Evolutionary conservation across 2,888 invertebrate species (phyloP).

Genomic region (Mythimna loreyi): DNA sequence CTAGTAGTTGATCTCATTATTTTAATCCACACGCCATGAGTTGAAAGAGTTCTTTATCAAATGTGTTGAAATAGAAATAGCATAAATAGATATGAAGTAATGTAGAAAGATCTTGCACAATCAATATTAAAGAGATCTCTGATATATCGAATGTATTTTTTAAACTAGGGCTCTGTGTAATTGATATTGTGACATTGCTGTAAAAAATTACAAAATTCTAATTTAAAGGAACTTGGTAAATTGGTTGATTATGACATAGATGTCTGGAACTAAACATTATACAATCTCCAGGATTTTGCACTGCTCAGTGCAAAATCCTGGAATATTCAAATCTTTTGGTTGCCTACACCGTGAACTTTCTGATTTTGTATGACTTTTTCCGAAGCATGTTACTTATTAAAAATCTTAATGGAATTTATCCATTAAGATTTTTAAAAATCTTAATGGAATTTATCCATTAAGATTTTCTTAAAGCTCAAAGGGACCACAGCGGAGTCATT

Average conservation of each 20-base stretch:
- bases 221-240: background rate
- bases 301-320: background rate
- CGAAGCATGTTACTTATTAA: background rate
- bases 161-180: background rate
- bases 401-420: too few relatives aligned
- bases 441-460: too few relatives aligned
- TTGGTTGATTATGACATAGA: background rate
- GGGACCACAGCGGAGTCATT: constrained; percentile 45
- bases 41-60: constrained; percentile 35
- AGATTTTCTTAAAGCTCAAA: constrained; percentile 10
- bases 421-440: constrained; percentile 8
- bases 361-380: background rate
- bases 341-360: background rate
- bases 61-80: constrained; percentile 35
- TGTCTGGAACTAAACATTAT: background rate
- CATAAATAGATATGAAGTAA: constrained; percentile 20
- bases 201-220: background rate
- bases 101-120: constrained; percentile 19
- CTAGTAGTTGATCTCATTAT: constrained; percentile 49
- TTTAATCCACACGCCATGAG: constrained; percentile 40
- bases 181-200: background rate
- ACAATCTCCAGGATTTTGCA: background rate
- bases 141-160: background rate
- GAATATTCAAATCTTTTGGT: background rate
- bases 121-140: background rate